phyloP scores from a whole-genome alignment of 2,797 vertebrate genomes.

The Epinephelus awoara region DNA sequence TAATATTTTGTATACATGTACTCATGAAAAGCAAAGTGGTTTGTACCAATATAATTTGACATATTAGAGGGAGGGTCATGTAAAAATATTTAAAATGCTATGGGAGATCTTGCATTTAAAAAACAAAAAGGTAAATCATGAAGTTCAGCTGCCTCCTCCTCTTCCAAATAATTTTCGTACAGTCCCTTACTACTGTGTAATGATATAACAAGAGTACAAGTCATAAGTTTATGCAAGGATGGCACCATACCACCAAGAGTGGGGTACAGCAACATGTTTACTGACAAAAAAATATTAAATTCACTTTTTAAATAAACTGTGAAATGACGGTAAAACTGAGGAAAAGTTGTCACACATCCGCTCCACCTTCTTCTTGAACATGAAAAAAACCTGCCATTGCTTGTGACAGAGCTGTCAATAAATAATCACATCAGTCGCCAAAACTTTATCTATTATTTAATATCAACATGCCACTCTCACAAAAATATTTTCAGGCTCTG shows the following conservation, averaged over 20 bases:
- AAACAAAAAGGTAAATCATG: not conserved
- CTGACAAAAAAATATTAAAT: not conserved
- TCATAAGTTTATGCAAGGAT: not conserved
- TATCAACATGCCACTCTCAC: conserved; percentile 10
- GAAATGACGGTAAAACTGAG: not conserved
- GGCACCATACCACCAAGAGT: not conserved
- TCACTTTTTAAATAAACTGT: not conserved
- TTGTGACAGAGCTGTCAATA: conserved; percentile 32
- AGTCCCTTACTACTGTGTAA: conserved; percentile 2
- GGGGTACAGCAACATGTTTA: not conserved
- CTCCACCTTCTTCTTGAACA: not conserved
- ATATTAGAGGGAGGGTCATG: not conserved
- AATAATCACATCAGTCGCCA: conserved; percentile 25
- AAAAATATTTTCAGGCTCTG: conserved; percentile 27
- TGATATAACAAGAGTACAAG: not conserved
- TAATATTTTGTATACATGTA: not conserved
- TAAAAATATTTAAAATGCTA: not conserved
- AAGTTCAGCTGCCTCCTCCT: not conserved
- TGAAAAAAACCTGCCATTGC: not conserved
- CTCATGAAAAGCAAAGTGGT: too few relatives aligned
- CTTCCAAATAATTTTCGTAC: not conserved
- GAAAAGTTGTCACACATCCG: not conserved
- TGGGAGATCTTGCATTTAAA: not conserved
- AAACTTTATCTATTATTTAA: conserved; percentile 29
- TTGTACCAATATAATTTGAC: not conserved